Evolutionary conservation across 2,888 invertebrate genomes (phyloP), one percentile per base, ranked within the genome.

Genomic region (Villa cingulata): DNA sequence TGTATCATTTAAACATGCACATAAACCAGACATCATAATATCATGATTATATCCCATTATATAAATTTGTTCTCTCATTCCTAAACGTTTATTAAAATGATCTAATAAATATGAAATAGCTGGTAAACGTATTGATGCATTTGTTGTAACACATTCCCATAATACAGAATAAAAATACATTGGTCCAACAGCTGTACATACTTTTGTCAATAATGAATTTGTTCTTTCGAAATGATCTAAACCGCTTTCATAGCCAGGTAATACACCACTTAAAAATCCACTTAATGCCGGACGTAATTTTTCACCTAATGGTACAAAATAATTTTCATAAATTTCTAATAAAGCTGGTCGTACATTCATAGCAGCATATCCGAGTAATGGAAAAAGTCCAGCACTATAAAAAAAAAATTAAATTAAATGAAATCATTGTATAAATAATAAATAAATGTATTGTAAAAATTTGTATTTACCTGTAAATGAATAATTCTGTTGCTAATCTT

Each of bases 171-270:
- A 91, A 70, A 91, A 92, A 63, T 82, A 83, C 48, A 76, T 74
- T 1, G 80, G 74, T 45, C 83, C 86, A 14, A 88, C 86, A 36
- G 83, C 82, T 44, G 78, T 77, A 60, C 84, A 83, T 10, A 89
- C 63, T 53, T 66, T 60, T 39, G 62, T 64, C 1, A 68, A 55
- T 48, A 68, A 52, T 2, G 63, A 61, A 54, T 64, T 66, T 7
- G 62, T 72, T 71, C 85, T 81, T 75, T 86, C 84, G 67, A 81
- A 85, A 65, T 84, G 82, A 66, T 89, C 88, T 20, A 87, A 80
- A 14, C 86, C 86, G 60, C 85, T 84, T 63, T 90, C 89, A 51
- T 89, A 74, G 14, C 90, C 91, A n/a, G 88, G 85, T 51, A 92
- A 69, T 41, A 91, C 80, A 12, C 88, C 90, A 56, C 86, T 68